Evolutionary conservation across 1,140 invertebrate species (phyloP).

Genomic region (Cyclargus thomasi): DNA sequence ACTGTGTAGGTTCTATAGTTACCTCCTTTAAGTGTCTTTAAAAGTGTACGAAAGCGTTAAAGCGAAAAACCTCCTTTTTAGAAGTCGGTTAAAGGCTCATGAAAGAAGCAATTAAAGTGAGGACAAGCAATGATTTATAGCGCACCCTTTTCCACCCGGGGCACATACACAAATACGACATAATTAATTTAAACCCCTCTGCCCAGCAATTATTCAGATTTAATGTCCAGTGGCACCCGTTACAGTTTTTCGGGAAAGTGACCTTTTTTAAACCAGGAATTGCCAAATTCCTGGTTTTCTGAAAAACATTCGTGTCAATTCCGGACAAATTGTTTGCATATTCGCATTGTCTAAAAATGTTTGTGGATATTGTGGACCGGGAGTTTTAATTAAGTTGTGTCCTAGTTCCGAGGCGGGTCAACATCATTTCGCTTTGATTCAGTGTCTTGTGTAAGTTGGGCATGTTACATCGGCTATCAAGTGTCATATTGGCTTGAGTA

Average conservation of each 20-base stretch:
- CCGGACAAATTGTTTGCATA: not conserved
- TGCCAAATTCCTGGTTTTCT: not conserved
- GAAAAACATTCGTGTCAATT: not conserved
- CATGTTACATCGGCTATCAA: not conserved
- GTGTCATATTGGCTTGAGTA: not conserved
- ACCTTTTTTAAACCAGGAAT: not conserved
- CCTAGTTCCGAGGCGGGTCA: conserved; percentile 8
- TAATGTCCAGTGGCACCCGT: not conserved
- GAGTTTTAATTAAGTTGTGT: conserved; percentile 16
- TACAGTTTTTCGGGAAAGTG: too few species aligned
- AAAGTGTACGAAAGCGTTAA: not conserved
- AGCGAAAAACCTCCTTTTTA: not conserved
- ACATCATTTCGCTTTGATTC: conserved; percentile 8
- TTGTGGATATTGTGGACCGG: not conserved
- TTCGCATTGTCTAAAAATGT: conserved; percentile 10
- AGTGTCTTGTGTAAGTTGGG: not conserved
- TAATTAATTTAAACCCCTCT: not conserved
- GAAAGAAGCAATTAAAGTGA: not conserved
- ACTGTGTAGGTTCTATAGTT: too few species aligned
- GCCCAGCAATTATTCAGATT: not conserved
- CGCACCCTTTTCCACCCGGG: not conserved
- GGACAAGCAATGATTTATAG: not conserved
- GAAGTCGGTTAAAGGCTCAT: too few species aligned
- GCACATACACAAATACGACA: not conserved
- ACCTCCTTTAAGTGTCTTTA: not conserved